phyloP scores from a whole-genome alignment of 2,113 vertebrate species.

The Myotis yumanensis region DNA sequence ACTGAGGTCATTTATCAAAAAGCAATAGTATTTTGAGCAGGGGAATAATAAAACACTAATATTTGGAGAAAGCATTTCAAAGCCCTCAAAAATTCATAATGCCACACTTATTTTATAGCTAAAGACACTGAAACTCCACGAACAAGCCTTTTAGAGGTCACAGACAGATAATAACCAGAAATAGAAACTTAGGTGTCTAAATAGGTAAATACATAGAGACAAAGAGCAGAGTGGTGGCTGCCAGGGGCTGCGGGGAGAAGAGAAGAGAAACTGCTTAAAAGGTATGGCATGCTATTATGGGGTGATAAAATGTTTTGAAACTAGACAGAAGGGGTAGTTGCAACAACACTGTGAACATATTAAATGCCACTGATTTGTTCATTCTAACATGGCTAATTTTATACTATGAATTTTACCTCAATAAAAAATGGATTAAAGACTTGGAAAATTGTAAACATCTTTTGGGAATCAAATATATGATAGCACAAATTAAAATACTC shows the following conservation, averaged over 20 bases:
- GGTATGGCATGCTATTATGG: neutral
- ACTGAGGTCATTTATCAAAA: neutral
- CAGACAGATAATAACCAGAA: neutral
- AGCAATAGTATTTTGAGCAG: neutral
- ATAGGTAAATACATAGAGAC: neutral
- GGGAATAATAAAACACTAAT: neutral
- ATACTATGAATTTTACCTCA: neutral
- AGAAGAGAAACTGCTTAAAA: neutral
- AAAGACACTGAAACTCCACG: neutral
- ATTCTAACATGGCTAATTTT: neutral
- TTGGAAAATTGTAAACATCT: neutral
- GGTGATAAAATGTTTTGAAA: neutral
- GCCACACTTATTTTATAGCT: neutral
- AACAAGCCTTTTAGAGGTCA: constrained; percentile 10
- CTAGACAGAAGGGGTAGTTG: neutral
- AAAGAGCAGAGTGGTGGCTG: neutral
- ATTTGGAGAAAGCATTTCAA: constrained; percentile 17
- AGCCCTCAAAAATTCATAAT: constrained; percentile 2
- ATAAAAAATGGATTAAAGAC: neutral
- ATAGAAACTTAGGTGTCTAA: neutral
- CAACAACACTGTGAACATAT: neutral
- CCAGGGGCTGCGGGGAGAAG: neutral
- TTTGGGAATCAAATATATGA: neutral
- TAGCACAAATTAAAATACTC: neutral
- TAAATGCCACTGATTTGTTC: neutral